A percentile compares a stretch with the other conserved stretches of the same genome.
phyloP scores from a whole-genome alignment of 2,888 invertebrate species.

The Athripsodes cinereus region DNA sequence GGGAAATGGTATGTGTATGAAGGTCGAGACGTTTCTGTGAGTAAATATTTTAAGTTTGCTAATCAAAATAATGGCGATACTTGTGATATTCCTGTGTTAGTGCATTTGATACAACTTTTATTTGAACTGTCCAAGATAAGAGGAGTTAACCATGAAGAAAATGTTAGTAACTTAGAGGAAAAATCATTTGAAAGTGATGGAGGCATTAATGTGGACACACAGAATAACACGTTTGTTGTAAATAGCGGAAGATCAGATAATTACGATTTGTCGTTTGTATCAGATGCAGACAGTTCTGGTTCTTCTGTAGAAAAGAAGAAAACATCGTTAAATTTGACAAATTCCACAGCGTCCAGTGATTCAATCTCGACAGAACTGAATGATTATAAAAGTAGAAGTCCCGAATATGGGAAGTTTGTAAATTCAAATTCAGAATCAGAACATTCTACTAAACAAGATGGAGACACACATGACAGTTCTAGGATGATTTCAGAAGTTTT shows the following conservation, averaged over 20 bases:
- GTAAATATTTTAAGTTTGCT: constrained; percentile 4
- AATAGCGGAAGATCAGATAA: constrained; percentile 24
- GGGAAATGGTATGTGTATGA: constrained; percentile 58
- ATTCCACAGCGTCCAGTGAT: constrained; percentile 13
- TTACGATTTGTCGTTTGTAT: constrained; percentile 24
- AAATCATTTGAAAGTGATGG: constrained; percentile 19
- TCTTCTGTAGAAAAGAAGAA: constrained; percentile 14
- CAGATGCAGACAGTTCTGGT: constrained; percentile 19
- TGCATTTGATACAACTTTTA: constrained; percentile 19
- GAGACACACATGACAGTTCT: not conserved
- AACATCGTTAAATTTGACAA: constrained; percentile 15
- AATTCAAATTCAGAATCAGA: constrained; percentile 2
- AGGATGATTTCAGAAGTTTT: not conserved
- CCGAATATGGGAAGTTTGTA: not conserved
- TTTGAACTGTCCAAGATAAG: constrained; percentile 4
- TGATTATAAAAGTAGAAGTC: not conserved
- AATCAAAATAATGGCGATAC: constrained; percentile 3
- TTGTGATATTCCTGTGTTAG: constrained; percentile 18
- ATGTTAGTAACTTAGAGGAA: constrained; percentile 5
- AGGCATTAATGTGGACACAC: constrained; percentile 7
- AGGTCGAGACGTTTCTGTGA: constrained; percentile 39
- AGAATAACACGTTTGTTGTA: constrained; percentile 21
- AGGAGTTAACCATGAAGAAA: not conserved
- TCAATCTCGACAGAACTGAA: constrained; percentile 15
- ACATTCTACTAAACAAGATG: constrained; percentile 10